Conservation (phyloP, 2,888 invertebrate genomes). For the Phalera bucephala region DNA sequence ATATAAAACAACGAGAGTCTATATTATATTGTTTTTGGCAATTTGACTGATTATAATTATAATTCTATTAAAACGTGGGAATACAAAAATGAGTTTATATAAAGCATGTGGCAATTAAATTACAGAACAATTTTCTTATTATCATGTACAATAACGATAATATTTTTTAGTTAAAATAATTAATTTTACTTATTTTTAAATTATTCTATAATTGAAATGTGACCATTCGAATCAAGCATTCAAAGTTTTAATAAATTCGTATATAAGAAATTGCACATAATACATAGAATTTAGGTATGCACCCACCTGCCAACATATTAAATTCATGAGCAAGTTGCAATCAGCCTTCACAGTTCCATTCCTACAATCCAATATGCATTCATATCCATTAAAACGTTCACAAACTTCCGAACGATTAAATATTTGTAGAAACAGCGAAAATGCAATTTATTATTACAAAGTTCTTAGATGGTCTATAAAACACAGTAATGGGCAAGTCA, state of each 20-base stretch:
- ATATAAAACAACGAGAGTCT: constrained; percentile 14
- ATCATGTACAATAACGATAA: too few relatives aligned
- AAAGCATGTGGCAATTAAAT: constrained; percentile 15
- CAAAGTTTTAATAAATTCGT: constrained; percentile 20
- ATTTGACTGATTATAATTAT: constrained; percentile 21
- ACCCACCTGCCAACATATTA: constrained; percentile 16
- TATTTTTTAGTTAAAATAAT: too few relatives aligned
- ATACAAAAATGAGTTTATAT: constrained; percentile 24
- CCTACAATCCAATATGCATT: constrained; percentile 7
- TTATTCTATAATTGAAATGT: constrained; percentile 14
- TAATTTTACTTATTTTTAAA: too few relatives aligned
- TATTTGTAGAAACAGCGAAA: constrained; percentile 8
- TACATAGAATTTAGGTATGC: too few relatives aligned
- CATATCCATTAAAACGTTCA: background rate
- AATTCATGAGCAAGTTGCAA: constrained; percentile 48
- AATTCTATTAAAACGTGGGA: constrained; percentile 19
- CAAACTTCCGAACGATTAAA: constrained; percentile 4
- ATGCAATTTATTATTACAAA: constrained; percentile 9
- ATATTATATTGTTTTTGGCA: constrained; percentile 24
- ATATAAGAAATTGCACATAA: constrained; percentile 10
- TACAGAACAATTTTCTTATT: too few relatives aligned
- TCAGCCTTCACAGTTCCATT: constrained; percentile 47
- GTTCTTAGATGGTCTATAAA: constrained; percentile 3
- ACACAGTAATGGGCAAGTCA: constrained; percentile 9
- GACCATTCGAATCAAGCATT: constrained; percentile 1